These are phyloP conservation scores for Philhelius pedissequus DNA, from an alignment of 2,888 invertebrate species.

Conservation along the genomic window DNA sequence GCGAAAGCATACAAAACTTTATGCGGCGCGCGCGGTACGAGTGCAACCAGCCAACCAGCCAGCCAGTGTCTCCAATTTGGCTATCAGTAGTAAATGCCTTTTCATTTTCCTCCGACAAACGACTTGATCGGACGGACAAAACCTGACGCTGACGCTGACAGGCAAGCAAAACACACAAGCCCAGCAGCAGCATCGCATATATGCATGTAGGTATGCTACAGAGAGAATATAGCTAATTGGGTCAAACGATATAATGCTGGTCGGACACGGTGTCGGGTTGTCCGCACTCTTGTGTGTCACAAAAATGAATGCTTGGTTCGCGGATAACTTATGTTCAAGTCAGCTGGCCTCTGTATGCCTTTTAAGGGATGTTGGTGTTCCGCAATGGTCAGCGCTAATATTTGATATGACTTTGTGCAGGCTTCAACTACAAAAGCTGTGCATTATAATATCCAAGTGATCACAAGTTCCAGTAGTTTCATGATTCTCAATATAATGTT, in stretches of 20 bases:
- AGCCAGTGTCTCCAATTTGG: slow-evolving; percentile 42
- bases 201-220: no score
- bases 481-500: background rate
- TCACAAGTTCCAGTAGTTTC: background rate
- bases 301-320: slow-evolving; percentile 34
- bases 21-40: no score
- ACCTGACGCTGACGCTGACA: no score
- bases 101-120: background rate
- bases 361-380: slow-evolving; percentile 44
- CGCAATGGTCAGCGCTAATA: slow-evolving; percentile 41
- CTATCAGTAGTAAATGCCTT: slow-evolving; percentile 44
- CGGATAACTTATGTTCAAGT: slow-evolving; percentile 55
- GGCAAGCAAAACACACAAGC: slow-evolving; percentile 34
- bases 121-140: background rate
- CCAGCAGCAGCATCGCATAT: background rate
- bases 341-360: slow-evolving; percentile 35
- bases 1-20: slow-evolving; percentile 43
- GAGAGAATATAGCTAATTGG: slow-evolving; percentile 48
- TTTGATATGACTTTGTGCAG: slow-evolving; percentile 35
- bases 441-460: background rate
- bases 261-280: slow-evolving; percentile 23
- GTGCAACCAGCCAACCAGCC: background rate
- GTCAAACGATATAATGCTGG: slow-evolving; percentile 54
- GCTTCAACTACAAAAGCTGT: slow-evolving; percentile 29
- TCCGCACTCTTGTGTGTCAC: slow-evolving; percentile 46